phyloP scores from a whole-genome alignment of 2,797 vertebrate genomes.

The Dryobates pubescens region DNA sequence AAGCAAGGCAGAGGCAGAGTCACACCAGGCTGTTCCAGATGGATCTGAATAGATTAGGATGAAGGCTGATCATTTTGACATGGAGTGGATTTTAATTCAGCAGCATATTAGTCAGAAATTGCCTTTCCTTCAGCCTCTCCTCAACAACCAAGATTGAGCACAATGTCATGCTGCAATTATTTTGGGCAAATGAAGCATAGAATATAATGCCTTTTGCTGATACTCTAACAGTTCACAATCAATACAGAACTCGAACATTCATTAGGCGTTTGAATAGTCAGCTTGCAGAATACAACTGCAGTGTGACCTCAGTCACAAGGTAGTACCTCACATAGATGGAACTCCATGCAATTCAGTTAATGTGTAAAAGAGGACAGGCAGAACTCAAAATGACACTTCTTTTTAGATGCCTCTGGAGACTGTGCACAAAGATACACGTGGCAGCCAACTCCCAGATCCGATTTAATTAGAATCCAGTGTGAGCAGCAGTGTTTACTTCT shows the following conservation, averaged over 20 bases:
- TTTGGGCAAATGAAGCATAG: slow-evolving; percentile 13
- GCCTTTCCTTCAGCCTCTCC: slow-evolving; percentile 37
- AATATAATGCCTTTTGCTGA: slow-evolving; percentile 61
- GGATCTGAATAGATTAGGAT: background rate
- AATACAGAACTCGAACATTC: background rate
- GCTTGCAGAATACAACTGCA: slow-evolving; percentile 36
- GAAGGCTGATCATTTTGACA: background rate
- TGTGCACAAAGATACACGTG: slow-evolving; percentile 5
- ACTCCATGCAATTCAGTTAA: slow-evolving; percentile 1
- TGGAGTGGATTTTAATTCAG: slow-evolving; percentile 39
- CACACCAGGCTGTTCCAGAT: background rate
- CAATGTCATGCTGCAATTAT: background rate
- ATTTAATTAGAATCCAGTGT: background rate
- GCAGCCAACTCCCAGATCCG: background rate
- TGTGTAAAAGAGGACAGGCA: slow-evolving; percentile 40
- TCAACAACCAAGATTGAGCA: background rate
- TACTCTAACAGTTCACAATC: slow-evolving; percentile 18
- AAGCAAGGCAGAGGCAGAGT: slow-evolving; percentile 6
- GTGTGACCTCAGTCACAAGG: background rate
- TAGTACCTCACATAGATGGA: slow-evolving; percentile 1
- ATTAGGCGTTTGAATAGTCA: slow-evolving; percentile 35
- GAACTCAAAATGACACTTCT: background rate
- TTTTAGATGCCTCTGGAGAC: slow-evolving; percentile 41
- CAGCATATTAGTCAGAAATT: background rate
- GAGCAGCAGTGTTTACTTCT: slow-evolving; percentile 6